Percentiles rank a stretch among this genome's conserved stretches.
Conservation (phyloP, 1,140 invertebrate species). For the Caenorhabditis elegans region DNA sequence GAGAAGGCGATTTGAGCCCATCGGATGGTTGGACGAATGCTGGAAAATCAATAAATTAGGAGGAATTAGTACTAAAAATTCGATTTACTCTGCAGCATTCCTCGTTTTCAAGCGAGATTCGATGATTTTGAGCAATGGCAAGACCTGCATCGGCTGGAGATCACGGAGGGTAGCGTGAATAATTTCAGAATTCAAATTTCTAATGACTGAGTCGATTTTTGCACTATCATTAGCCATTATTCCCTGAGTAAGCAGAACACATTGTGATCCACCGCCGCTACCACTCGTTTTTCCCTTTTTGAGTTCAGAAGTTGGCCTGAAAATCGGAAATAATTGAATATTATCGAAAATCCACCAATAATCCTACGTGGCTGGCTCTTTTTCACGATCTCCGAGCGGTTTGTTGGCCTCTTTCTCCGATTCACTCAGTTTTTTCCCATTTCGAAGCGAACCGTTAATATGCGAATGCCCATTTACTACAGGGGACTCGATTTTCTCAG, state of each 20-base stretch:
- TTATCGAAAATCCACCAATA: not conserved
- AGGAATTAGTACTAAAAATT: not conserved
- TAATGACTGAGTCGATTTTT: constrained; percentile 42
- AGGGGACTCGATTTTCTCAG: not conserved
- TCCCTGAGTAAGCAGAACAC: constrained; percentile 45
- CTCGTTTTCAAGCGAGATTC: constrained; percentile 40
- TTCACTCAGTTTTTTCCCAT: not conserved
- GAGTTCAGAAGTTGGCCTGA: not conserved
- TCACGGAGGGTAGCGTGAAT: constrained; percentile 40
- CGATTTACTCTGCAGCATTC: constrained; percentile 36
- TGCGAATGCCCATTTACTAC: not conserved
- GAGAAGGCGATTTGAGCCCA: constrained; percentile 41
- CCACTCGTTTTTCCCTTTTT: not conserved
- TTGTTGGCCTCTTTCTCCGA: not conserved
- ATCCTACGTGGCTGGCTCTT: not conserved
- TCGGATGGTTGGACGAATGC: constrained; percentile 45
- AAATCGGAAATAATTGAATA: not conserved
- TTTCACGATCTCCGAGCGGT: not conserved
- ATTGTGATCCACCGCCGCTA: constrained; percentile 26
- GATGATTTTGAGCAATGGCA: constrained; percentile 46
- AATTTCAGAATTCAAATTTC: not conserved
- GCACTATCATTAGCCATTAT: constrained; percentile 40
- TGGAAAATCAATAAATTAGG: constrained; percentile 16
- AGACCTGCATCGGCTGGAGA: constrained; percentile 36
- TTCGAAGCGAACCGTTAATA: not conserved